These are phyloP conservation scores for Paramuricea clavata DNA, from an alignment of 92 coral and sea anemone genomes.

Conservation along the genomic window DNA sequence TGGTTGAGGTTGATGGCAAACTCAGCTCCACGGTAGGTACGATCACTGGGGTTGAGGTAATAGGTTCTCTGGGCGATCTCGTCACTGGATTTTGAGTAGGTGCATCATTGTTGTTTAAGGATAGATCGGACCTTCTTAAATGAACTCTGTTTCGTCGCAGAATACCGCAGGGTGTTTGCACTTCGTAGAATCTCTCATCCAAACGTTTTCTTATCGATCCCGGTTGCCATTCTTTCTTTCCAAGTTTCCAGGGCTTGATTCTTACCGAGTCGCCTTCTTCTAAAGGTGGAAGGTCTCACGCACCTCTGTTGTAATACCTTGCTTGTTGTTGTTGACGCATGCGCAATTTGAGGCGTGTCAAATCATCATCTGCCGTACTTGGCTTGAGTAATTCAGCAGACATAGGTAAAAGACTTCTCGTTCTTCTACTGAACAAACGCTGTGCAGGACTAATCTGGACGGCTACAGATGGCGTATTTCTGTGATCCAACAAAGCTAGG, in stretches of 20 bases:
- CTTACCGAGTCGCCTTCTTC: conserved; percentile 51
- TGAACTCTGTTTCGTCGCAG: conserved; percentile 31
- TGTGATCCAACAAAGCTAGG: conserved; percentile 67
- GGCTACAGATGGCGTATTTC: conserved; percentile 68
- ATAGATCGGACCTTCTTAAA: background rate
- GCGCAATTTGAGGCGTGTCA: background rate
- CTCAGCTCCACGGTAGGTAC: background rate
- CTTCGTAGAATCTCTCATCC: conserved; percentile 44
- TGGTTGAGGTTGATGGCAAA: background rate
- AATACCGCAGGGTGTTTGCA: conserved; percentile 21
- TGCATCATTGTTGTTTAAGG: background rate
- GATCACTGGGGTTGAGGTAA: background rate
- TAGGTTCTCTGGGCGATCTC: background rate
- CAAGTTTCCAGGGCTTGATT: conserved; percentile 33
- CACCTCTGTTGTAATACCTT: conserved; percentile 41
- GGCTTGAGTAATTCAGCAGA: conserved; percentile 66
- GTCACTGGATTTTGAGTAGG: background rate
- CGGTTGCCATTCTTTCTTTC: background rate
- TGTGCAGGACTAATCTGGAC: conserved; percentile 68
- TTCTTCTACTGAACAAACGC: conserved; percentile 63
- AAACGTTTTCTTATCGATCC: background rate
- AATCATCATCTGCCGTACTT: conserved; percentile 40
- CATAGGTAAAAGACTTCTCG: conserved; percentile 71
- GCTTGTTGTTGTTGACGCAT: conserved; percentile 19
- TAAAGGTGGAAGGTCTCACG: conserved; percentile 15